Conservation (phyloP, 2,797 vertebrate species). For the Anabas testudineus region DNA sequence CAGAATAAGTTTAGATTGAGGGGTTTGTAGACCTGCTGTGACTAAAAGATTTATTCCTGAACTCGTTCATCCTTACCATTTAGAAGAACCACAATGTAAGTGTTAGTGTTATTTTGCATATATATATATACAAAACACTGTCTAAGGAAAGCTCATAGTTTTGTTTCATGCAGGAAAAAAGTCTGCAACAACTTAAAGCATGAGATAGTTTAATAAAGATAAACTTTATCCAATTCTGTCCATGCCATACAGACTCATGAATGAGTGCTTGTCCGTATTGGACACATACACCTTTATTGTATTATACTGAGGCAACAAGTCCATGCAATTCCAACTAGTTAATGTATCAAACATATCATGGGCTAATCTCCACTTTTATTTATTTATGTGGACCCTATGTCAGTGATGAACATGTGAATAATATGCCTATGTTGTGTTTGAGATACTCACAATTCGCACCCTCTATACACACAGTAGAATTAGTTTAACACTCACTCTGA, state of each 20-base stretch:
- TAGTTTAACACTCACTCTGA: slow-evolving; percentile 15
- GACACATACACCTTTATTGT: not conserved
- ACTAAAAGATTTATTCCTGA: not conserved
- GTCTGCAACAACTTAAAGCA: too few species aligned
- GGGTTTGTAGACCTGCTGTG: not conserved
- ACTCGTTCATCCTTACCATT: not conserved
- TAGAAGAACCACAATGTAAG: not conserved
- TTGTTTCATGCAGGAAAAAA: too few species aligned
- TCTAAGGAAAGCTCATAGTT: too few species aligned
- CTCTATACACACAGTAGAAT: not conserved
- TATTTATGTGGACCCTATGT: not conserved
- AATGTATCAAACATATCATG: not conserved
- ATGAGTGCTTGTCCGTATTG: slow-evolving; percentile 1
- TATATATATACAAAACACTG: too few species aligned
- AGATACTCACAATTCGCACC: not conserved
- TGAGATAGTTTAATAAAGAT: too few species aligned
- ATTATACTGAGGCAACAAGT: not conserved
- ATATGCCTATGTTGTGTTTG: slow-evolving; percentile 3
- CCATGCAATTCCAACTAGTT: not conserved
- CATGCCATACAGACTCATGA: not conserved
- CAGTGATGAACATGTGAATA: slow-evolving; percentile 4
- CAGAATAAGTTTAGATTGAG: slow-evolving; percentile 4
- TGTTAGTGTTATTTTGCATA: too few species aligned
- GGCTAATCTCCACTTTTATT: not conserved
- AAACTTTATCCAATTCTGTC: not conserved